Percentiles rank a stretch among this genome's conserved stretches.
phyloP scores from a whole-genome alignment of 2,888 invertebrate species.

The Argyresthia goedartella region DNA sequence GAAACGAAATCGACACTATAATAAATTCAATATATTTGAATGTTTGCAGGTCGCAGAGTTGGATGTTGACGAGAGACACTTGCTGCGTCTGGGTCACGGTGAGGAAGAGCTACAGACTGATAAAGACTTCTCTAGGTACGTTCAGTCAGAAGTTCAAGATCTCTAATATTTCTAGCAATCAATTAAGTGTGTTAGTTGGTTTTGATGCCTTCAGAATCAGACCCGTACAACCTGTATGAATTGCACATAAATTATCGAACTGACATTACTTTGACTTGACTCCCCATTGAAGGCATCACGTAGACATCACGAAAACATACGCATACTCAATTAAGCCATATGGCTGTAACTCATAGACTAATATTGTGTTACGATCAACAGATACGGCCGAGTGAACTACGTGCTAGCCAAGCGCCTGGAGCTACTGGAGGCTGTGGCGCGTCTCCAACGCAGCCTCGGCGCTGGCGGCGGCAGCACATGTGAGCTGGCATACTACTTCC shows the following conservation, averaged over 20 bases:
- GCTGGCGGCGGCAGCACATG: slow-evolving; percentile 95
- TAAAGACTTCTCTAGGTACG: slow-evolving; percentile 93
- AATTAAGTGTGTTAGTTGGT: no score
- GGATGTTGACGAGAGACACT: slow-evolving; percentile 97
- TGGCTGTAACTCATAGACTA: no score
- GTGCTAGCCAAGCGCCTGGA: slow-evolving; percentile 95
- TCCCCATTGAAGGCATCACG: no score
- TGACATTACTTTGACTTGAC: no score
- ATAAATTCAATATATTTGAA: no score
- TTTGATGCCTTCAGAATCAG: no score
- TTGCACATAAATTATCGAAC: no score
- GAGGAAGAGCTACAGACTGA: slow-evolving; percentile 99
- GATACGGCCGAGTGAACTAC: slow-evolving; percentile 98
- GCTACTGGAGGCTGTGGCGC: slow-evolving; percentile 87
- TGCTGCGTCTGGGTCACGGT: slow-evolving; percentile 98
- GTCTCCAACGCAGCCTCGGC: slow-evolving; percentile 87
- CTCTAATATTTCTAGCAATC: no score
- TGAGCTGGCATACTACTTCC: slow-evolving; percentile 98
- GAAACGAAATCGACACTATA: not conserved
- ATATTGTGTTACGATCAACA: slow-evolving; percentile 19
- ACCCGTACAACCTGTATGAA: no score
- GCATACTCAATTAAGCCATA: no score
- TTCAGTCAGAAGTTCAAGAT: not conserved
- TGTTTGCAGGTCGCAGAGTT: slow-evolving; percentile 62
- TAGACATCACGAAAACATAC: no score